Evolutionary conservation across 2,888 invertebrate genomes (phyloP).

Genomic region (Elgonia sp.): DNA sequence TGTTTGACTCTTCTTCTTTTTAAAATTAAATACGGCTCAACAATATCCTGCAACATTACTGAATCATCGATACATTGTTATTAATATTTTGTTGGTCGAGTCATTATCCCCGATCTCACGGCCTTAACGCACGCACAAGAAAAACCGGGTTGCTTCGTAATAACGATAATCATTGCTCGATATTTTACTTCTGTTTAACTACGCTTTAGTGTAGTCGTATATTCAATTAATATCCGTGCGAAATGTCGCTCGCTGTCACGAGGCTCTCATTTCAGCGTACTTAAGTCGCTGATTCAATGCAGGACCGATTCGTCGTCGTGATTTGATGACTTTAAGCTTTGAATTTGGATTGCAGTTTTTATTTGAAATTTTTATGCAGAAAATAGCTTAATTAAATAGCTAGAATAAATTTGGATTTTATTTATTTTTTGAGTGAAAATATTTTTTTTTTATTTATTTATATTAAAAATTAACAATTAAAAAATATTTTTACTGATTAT

Average conservation of each 20-base stretch:
- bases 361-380: too few relatives aligned
- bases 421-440: too few relatives aligned
- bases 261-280: slow-evolving; percentile 60
- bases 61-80: slow-evolving; percentile 76
- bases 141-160: slow-evolving; percentile 70
- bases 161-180: slow-evolving; percentile 75
- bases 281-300: slow-evolving; percentile 64
- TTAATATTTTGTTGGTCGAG: slow-evolving; percentile 72
- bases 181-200: slow-evolving; percentile 73
- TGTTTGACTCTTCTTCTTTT: slow-evolving; percentile 70
- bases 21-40: slow-evolving; percentile 69
- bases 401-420: too few relatives aligned
- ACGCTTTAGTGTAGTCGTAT: slow-evolving; percentile 61
- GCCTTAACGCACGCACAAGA: slow-evolving; percentile 71
- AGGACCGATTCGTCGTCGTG: slow-evolving; percentile 18
- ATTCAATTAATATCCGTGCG: slow-evolving; percentile 73
- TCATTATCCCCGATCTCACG: slow-evolving; percentile 75
- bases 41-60: slow-evolving; percentile 71
- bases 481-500: too few relatives aligned
- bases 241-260: slow-evolving; percentile 71
- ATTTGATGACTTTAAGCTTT: slow-evolving; percentile 28
- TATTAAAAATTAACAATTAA: too few relatives aligned
- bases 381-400: too few relatives aligned
- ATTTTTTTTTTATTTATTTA: too few relatives aligned
- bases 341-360: slow-evolving; percentile 4